Evolutionary conservation across 2,888 invertebrate genomes (phyloP).

Genomic region (Laothoe populi): DNA sequence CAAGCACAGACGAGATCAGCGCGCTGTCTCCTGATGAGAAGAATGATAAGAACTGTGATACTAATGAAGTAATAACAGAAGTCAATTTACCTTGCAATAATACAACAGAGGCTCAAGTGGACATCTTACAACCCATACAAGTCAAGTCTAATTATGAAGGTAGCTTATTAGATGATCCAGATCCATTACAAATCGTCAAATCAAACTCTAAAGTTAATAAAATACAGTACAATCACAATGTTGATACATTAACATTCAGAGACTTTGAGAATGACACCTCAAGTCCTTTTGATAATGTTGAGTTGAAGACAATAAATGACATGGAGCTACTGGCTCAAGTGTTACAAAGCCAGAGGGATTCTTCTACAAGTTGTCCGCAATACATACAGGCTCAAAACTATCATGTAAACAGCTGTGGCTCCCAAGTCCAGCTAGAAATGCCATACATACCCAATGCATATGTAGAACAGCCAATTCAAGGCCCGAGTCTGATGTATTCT

Average conservation of each 20-base stretch:
- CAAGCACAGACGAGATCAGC: slow-evolving; percentile 85
- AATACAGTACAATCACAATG: slow-evolving; percentile 64
- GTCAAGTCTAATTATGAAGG: slow-evolving; percentile 67
- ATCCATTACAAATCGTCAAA: slow-evolving; percentile 71
- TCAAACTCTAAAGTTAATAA: slow-evolving; percentile 63
- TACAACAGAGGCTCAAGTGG: slow-evolving; percentile 58
- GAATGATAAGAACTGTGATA: slow-evolving; percentile 68
- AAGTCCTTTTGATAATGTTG: slow-evolving; percentile 97
- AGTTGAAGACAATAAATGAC: slow-evolving; percentile 96
- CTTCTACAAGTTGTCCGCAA: slow-evolving; percentile 57
- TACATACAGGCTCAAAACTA: slow-evolving; percentile 59
- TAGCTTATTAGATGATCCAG: slow-evolving; percentile 76
- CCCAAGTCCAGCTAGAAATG: slow-evolving; percentile 68
- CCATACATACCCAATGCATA: slow-evolving; percentile 72
- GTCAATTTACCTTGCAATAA: slow-evolving; percentile 50
- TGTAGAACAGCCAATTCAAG: slow-evolving; percentile 66
- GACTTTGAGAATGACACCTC: slow-evolving; percentile 97
- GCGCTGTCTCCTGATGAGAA: slow-evolving; percentile 81
- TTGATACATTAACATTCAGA: slow-evolving; percentile 83
- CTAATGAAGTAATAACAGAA: slow-evolving; percentile 50
- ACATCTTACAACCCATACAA: slow-evolving; percentile 77
- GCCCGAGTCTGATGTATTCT: slow-evolving; percentile 64
- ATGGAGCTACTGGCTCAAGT: slow-evolving; percentile 95
- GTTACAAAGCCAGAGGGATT: slow-evolving; percentile 75
- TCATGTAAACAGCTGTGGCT: slow-evolving; percentile 59